Conservation (phyloP, 2,888 invertebrate species). For the Chydorus sphaericus region DNA sequence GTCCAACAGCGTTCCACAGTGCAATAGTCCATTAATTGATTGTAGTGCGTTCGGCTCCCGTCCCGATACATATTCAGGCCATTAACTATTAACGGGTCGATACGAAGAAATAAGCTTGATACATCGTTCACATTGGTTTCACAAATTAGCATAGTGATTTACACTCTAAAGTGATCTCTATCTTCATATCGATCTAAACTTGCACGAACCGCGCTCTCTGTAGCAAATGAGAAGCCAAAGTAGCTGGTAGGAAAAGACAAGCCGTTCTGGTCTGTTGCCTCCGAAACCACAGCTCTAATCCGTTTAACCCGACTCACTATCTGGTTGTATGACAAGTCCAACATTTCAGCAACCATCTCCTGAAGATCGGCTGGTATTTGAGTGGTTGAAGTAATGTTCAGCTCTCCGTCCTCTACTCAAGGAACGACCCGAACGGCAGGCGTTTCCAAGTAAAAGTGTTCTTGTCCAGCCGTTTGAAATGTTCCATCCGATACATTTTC, state of each 20-base stretch:
- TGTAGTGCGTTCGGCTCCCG: constrained; percentile 61
- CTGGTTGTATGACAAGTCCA: constrained; percentile 56
- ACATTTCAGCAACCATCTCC: constrained; percentile 44
- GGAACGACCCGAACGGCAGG: constrained; percentile 33
- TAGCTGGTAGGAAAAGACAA: constrained; percentile 52
- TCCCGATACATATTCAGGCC: constrained; percentile 66
- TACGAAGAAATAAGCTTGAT: constrained; percentile 43
- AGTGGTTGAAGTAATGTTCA: constrained; percentile 68
- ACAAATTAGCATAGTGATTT: constrained; percentile 70
- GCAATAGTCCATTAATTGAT: constrained; percentile 54
- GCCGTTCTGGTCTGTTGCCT: constrained; percentile 72
- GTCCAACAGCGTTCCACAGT: constrained; percentile 61
- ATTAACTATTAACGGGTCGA: constrained; percentile 46
- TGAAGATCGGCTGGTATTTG: constrained; percentile 67
- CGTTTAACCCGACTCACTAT: constrained; percentile 66
- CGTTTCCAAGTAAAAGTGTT: constrained; percentile 93
- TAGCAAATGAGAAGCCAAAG: constrained; percentile 64
- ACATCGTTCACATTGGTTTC: constrained; percentile 56
- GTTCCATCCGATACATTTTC: constrained; percentile 58
- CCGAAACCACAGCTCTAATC: constrained; percentile 90
- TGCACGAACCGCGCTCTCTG: constrained; percentile 62
- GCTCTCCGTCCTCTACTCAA: constrained; percentile 51
- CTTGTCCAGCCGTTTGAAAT: constrained; percentile 72
- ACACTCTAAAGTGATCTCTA: too few relatives aligned
- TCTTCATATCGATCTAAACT: constrained; percentile 90